Evolutionary conservation across 2,113 vertebrate genomes (phyloP), one percentile per base, ranked within the genome.

Genomic region (Pollimyrus isidori): DNA sequence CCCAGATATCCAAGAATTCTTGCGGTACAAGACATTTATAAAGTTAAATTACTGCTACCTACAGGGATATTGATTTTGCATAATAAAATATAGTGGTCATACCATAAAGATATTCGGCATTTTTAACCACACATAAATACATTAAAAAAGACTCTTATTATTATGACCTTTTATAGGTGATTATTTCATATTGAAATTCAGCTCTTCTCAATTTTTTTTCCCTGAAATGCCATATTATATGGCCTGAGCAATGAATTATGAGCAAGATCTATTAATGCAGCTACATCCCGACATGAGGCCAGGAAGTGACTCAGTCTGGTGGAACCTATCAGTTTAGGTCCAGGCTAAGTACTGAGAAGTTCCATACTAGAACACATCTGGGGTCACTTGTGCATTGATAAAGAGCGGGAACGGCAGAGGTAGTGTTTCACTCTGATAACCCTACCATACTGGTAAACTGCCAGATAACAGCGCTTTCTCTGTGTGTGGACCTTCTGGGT

Each of bases 1-100:
- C 90, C 21, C 80, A 91, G 90, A 99, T 95, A 89, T 94, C 95
- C 30, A 99, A 93, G 90, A 92, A 97, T 65, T 97, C 98, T 99
- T 91, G 45, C 5, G 21, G 35, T 21, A 87, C 1, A 10, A 42
- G 69, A 2, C 0, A 90, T 0, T 53, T 7, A 45, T 9, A 84
- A 30, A 35, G 46, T 46, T 17, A 45, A 58, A 39, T 26, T 52
- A 84, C 80, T n/a, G 30, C 11, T 3, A 2, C 9, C 35, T 86
- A 91, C 0, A 0, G 2, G 92, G 86, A 93, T 13, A 50, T 90
- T 7, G 3, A 13, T 35, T 42, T 87, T 76, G 23, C 5, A 23
- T 26, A 86, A n/a, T 10, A 86, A 86, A 86, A 48, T 50, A n/a
- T 11, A 30, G 30, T n/a, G 35, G 35, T 42, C 13, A 15, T 39